A percentile compares a stretch with the other conserved stretches of the same genome.
Evolutionary conservation across 2,113 vertebrate genomes (phyloP).

Genomic region (Todiramphus saurophagus): DNA sequence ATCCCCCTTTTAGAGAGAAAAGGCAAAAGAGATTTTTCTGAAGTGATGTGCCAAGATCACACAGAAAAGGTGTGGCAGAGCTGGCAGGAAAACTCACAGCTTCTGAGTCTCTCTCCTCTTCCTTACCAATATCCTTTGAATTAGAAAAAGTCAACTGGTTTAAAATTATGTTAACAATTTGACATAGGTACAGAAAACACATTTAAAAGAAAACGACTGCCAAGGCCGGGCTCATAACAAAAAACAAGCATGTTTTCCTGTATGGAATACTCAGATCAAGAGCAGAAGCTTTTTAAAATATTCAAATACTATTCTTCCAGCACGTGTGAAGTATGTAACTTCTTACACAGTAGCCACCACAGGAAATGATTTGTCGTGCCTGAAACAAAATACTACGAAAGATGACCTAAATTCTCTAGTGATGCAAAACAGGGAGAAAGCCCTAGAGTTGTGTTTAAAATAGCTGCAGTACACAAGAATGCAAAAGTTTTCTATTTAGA

Average conservation of each 20-base stretch:
- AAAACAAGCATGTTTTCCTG: background rate
- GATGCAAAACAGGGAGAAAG: background rate
- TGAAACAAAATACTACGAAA: background rate
- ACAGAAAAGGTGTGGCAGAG: slow-evolving; percentile 30
- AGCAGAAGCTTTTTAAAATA: background rate
- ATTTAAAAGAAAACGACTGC: background rate
- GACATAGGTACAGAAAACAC: rapidly evolving
- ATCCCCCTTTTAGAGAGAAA: background rate
- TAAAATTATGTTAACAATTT: background rate
- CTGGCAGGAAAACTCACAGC: slow-evolving; percentile 53
- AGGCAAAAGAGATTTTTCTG: background rate
- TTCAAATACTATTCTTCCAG: background rate
- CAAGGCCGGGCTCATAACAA: background rate
- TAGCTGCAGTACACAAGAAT: background rate
- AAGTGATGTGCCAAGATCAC: background rate
- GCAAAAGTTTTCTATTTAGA: background rate
- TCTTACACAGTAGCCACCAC: background rate
- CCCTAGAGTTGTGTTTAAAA: background rate
- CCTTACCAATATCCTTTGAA: slow-evolving; percentile 57
- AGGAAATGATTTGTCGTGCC: background rate
- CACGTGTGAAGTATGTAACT: background rate
- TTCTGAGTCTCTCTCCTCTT: slow-evolving; percentile 54
- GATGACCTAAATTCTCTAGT: background rate
- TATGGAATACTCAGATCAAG: background rate
- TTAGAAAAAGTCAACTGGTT: slow-evolving; percentile 32